Base-by-base conservation (phyloP, 1,140 invertebrate genomes). In the Nasonia giraulti region DNA sequence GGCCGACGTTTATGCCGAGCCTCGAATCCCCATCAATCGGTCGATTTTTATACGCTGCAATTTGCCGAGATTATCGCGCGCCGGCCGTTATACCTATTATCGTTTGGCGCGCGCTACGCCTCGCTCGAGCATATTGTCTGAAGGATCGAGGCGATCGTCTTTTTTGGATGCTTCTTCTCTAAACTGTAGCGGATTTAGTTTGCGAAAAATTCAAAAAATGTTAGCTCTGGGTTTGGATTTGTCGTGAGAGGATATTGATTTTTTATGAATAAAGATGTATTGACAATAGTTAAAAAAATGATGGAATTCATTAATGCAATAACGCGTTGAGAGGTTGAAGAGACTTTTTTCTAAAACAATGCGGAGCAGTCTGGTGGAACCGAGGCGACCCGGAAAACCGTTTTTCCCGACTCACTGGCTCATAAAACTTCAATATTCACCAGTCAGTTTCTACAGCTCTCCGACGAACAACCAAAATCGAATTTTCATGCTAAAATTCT, bases 1-100 rank as follows among this genome's bases (percentile, higher is more conserved):
- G 76, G 7, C 27, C 62, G 62, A 44, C 62, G 62, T 80, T 80
- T 68, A 40, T 40, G 66, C 14, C 14, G 76, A 27, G 44, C 23
- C 17, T 44, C 37, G 27, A 20, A 27, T 68, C 78, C 40, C 66
- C 62, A 68, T 12, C 55, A 31, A 27, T n/a, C 14, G 31, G 27
- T 31, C 78, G 76, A 80, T 80, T 80, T 80, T 50, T 80, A 80
- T 68, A 80, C 11, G 55, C 27, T 66, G 78, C 78, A 80, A 84
- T 82, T 76, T 80, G 83, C 77, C 14, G 77, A 74, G 78, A 80
- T 78, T 74, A 80, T 66, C 69, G 55, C 77, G 47, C 77, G 82
- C 74, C n/a, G 17, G 7, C 17, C 68, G 12, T 76, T 31, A n/a
- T n/a, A 68, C 44, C 14, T 68, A 27, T 68, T 37, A 40, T 68